Conservation (phyloP, 2,113 vertebrate species). For the Oceanodroma tethys region DNA sequence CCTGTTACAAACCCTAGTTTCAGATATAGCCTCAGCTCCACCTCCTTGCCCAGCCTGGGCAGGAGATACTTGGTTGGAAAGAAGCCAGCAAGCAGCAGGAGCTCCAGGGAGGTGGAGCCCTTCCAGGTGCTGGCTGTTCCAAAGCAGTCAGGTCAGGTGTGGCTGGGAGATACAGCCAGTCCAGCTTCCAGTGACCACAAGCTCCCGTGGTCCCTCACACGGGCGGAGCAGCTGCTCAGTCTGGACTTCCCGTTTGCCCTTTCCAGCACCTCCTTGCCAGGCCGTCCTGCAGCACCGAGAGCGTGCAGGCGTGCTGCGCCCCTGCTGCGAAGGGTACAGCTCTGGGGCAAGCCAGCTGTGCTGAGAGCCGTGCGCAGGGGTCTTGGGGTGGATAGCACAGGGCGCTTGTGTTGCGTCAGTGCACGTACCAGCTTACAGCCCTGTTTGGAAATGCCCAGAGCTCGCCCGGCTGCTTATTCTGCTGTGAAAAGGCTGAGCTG, state of each 20-base stretch:
- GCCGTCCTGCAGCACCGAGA: not conserved
- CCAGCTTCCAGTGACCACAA: not conserved
- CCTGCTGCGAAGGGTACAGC: not conserved
- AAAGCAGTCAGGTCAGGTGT: not conserved
- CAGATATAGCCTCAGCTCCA: not conserved
- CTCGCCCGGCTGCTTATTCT: not conserved
- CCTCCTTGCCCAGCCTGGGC: not conserved
- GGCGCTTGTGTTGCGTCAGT: not conserved
- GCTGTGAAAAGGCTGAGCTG: not conserved
- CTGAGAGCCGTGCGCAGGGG: fast-evolving
- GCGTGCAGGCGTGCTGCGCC: not conserved
- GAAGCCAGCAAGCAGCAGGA: not conserved
- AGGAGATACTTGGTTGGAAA: not conserved
- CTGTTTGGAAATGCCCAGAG: not conserved
- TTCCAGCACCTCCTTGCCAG: not conserved
- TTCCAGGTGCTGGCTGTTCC: not conserved
- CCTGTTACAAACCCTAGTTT: not conserved
- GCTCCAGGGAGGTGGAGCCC: not conserved
- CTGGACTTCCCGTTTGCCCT: not conserved
- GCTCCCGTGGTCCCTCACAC: fast-evolving
- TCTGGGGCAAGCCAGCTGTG: not conserved
- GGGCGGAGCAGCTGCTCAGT: not conserved
- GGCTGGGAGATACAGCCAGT: not conserved
- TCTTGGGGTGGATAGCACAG: not conserved
- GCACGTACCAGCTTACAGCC: not conserved